Base-by-base conservation (phyloP, 1,140 invertebrate genomes). In the Temnothorax curvispinosus region DNA sequence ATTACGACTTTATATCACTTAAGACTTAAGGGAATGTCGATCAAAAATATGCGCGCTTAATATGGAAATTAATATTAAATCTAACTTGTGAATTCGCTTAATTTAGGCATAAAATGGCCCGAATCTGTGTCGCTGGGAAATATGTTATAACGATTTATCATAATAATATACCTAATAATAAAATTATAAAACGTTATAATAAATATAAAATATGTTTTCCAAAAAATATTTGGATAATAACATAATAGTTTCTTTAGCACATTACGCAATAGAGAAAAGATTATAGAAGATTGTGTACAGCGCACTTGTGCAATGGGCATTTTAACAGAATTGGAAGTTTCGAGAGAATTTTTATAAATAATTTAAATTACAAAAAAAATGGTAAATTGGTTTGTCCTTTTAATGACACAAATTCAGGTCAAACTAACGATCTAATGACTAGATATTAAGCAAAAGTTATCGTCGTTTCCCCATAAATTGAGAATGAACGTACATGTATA, bases 381-480 rank as follows among this genome's bases (percentile, higher is more conserved):
- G 18, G n/a, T 54, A 32, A 50, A 60, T 32, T 54, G 38, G 21
- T 75, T 13, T 21, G 27, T 50, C 5, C 50, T 41, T 27, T 54
- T 21, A 27, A 72, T 56, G 52, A 35, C n/a, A 64, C 50, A 38
- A 52, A 74, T 74, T 74, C 92, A 91, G 87, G 86, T 89, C 86
- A 86, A 82, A 94, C 93, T 94, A 93, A 94, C 88, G 64, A 92
- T 90, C 93, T 94, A 94, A 78, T 94, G 94, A 94, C 94, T 94
- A 94, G 94, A 94, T 90, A 87, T 89, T 87, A 93, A 94, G 92
- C 92, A 93, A 94, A 92, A 92, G 91, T 90, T 92, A 60, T 50
- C 69, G 54, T 82, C 71, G n/a, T 75, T 77, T 88, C 87, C 13
- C 71, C 80, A 88, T 77, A 52, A 89, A 88, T 88, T 81, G 82